These are phyloP conservation scores for Orchesella flavescens DNA, from an alignment of 2,888 invertebrate genomes.

Conservation along the genomic window DNA sequence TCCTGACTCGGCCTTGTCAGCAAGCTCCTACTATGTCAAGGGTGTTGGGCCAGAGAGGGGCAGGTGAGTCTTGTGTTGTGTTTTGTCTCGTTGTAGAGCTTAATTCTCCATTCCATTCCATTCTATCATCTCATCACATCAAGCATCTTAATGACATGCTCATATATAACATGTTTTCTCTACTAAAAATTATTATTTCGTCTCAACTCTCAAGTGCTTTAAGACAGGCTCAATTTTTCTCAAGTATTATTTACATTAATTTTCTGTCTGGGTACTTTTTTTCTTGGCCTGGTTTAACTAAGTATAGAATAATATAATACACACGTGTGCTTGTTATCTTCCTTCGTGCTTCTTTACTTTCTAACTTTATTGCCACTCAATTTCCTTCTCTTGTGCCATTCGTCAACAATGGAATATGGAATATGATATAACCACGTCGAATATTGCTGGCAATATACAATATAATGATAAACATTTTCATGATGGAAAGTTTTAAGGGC, in stretches of 20 bases:
- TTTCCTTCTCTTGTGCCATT: background rate
- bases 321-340: background rate
- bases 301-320: background rate
- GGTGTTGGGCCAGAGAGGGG: conserved; percentile 90
- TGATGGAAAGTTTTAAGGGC: no score
- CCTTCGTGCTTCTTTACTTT: background rate
- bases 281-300: background rate
- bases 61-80: conserved; percentile 78
- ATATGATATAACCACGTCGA: no score
- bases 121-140: no score
- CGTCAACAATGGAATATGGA: background rate
- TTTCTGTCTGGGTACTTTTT: background rate
- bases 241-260: background rate
- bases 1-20: conserved; percentile 85
- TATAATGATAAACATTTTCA: no score
- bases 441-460: background rate
- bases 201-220: no score
- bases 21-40: conserved; percentile 89
- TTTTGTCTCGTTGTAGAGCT: background rate
- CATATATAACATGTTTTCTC: no score
- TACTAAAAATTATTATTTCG: no score
- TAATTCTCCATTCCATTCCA: no score
- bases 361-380: background rate
- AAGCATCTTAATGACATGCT: no score
- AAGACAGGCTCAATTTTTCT: conserved; percentile 8